These are phyloP conservation scores for Neoniphon sammara DNA, from an alignment of 2,797 vertebrate species.

Conservation along the genomic window DNA sequence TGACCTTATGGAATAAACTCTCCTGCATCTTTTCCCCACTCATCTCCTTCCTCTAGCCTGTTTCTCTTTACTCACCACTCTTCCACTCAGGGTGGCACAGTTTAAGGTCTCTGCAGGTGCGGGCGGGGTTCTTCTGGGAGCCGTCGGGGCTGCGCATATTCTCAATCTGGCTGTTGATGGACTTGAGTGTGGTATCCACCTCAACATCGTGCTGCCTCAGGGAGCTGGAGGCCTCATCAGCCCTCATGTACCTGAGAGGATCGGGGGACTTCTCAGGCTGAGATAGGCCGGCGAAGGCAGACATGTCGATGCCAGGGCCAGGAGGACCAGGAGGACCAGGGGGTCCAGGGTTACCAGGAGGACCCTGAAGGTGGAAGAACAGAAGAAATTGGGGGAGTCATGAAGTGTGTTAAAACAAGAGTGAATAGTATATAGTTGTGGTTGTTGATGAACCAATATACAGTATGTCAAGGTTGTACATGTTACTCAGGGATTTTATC, in stretches of 20 bases:
- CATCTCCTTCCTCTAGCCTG: not conserved
- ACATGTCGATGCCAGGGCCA: conserved; percentile 97
- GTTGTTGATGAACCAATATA: not conserved
- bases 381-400: conserved; percentile 1
- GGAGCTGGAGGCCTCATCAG: conserved; percentile 89
- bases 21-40: too few relatives aligned
- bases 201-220: conserved; percentile 92
- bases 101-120: conserved; percentile 95
- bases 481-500: not conserved
- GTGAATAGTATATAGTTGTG: not conserved
- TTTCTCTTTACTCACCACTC: conserved; percentile 86
- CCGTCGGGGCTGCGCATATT: conserved; percentile 94
- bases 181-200: conserved; percentile 94
- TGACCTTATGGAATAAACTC: not conserved
- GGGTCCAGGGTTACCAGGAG: conserved; percentile 92
- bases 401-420: not conserved
- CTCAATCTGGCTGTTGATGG: conserved; percentile 96
- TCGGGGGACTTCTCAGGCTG: conserved; percentile 93
- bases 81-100: conserved; percentile 96
- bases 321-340: conserved; percentile 96
- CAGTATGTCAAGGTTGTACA: not conserved
- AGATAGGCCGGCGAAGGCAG: conserved; percentile 92
- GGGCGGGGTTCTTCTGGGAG: conserved; percentile 93
- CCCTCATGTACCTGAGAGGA: conserved; percentile 96
- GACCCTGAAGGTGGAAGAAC: conserved; percentile 83